These are phyloP conservation scores for Drosophila fungiperda DNA, from an alignment of 2,888 invertebrate species.

Conservation along the genomic window DNA sequence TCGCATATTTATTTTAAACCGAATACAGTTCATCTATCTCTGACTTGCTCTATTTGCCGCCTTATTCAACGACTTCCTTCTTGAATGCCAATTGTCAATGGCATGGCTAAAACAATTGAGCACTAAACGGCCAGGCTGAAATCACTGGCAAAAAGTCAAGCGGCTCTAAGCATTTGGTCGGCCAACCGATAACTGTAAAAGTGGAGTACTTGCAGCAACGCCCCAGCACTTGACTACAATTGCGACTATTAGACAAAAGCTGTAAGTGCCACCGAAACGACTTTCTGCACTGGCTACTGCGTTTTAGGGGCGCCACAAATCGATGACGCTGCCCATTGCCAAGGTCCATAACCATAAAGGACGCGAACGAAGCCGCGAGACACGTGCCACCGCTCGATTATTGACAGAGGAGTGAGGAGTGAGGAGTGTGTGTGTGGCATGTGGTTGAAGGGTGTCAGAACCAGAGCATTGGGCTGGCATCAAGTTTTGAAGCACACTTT, in stretches of 20 bases:
- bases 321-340: slow-evolving; percentile 27
- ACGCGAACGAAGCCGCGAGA: slow-evolving; percentile 59
- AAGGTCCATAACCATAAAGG: slow-evolving; percentile 55
- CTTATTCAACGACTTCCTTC: background rate
- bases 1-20: too few relatives aligned
- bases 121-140: slow-evolving; percentile 37
- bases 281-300: slow-evolving; percentile 15
- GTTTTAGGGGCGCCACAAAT: background rate
- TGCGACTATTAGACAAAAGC: slow-evolving; percentile 62
- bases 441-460: background rate
- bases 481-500: slow-evolving; percentile 48
- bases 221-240: slow-evolving; percentile 62
- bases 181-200: slow-evolving; percentile 49
- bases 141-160: slow-evolving; percentile 30
- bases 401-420: slow-evolving; percentile 14
- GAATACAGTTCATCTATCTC: background rate
- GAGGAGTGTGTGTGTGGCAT: too few relatives aligned
- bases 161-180: slow-evolving; percentile 15
- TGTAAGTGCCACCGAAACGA: slow-evolving; percentile 31
- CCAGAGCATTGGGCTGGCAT: background rate
- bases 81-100: slow-evolving; percentile 15
- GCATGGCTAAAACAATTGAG: slow-evolving; percentile 58
- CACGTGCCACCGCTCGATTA: slow-evolving; percentile 56
- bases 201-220: slow-evolving; percentile 45
- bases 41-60: background rate